Conservation (phyloP, 1,140 invertebrate genomes). For the Ylistrum balloti region DNA sequence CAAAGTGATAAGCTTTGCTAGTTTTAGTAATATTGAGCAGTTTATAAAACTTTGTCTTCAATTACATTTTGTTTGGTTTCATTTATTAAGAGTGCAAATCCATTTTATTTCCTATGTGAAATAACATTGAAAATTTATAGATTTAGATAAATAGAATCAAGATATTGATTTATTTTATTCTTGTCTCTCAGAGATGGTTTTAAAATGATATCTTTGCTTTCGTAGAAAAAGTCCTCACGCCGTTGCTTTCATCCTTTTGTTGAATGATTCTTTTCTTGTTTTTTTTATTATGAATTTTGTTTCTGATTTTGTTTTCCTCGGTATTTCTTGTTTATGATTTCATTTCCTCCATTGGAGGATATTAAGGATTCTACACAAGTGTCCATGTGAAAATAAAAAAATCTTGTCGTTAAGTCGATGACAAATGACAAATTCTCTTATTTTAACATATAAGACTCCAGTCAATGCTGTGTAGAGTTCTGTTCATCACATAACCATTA, state of each 20-base stretch:
- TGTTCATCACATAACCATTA: neutral
- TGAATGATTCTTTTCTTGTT: neutral
- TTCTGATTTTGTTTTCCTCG: neutral
- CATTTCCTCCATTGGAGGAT: neutral
- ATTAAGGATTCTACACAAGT: neutral
- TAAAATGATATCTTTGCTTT: neutral
- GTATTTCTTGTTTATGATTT: no score
- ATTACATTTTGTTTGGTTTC: neutral
- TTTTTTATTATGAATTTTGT: neutral
- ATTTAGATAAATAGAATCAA: neutral
- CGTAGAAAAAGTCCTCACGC: neutral
- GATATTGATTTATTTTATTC: no score
- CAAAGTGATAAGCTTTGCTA: neutral
- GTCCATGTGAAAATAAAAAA: neutral
- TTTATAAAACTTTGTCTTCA: neutral
- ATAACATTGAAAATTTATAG: neutral
- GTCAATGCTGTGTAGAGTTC: neutral
- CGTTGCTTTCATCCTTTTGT: slow-evolving; percentile 9
- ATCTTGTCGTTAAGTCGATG: no score
- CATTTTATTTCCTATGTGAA: no score
- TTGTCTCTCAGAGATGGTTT: no score
- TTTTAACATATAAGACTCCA: no score
- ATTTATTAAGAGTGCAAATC: no score
- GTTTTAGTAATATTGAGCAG: no score
- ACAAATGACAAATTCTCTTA: no score